phyloP scores from a whole-genome alignment of 1,140 invertebrate genomes.

The Grapholita molesta region DNA sequence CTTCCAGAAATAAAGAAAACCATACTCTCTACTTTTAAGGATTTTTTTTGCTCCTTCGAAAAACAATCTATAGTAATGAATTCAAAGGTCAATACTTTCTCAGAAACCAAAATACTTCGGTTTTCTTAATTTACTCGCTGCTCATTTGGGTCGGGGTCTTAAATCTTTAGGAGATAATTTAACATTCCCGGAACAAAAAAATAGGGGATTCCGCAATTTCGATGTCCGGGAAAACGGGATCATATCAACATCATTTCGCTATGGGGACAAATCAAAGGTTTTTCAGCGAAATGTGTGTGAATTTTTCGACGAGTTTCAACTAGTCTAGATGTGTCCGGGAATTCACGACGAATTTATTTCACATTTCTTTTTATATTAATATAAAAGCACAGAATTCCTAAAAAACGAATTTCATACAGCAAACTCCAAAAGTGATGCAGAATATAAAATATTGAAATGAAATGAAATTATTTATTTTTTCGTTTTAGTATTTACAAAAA shows the following conservation, averaged over 20 bases:
- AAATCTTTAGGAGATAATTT: constrained; percentile 3
- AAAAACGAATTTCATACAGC: too few relatives aligned
- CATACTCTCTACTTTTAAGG: too few relatives aligned
- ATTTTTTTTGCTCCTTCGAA: too few relatives aligned
- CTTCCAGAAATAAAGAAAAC: too few relatives aligned
- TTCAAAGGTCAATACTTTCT: background rate
- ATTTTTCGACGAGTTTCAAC: background rate
- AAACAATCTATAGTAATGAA: background rate
- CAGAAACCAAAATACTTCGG: background rate
- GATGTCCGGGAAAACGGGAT: background rate
- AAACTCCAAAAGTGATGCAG: too few relatives aligned
- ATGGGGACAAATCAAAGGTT: background rate
- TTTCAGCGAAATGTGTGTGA: background rate
- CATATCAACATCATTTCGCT: background rate
- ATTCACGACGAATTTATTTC: too few relatives aligned
- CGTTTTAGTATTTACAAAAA: too few relatives aligned
- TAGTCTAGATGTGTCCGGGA: background rate
- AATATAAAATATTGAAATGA: too few relatives aligned
- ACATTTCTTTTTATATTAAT: too few relatives aligned
- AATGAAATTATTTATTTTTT: too few relatives aligned
- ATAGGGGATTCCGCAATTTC: background rate
- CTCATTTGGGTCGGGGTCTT: background rate
- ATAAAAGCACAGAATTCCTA: too few relatives aligned
- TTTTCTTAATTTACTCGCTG: constrained; percentile 9
- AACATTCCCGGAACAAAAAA: background rate